Evolutionary conservation across 2,888 invertebrate genomes (phyloP).

Genomic region (Phymatocera aterrima): DNA sequence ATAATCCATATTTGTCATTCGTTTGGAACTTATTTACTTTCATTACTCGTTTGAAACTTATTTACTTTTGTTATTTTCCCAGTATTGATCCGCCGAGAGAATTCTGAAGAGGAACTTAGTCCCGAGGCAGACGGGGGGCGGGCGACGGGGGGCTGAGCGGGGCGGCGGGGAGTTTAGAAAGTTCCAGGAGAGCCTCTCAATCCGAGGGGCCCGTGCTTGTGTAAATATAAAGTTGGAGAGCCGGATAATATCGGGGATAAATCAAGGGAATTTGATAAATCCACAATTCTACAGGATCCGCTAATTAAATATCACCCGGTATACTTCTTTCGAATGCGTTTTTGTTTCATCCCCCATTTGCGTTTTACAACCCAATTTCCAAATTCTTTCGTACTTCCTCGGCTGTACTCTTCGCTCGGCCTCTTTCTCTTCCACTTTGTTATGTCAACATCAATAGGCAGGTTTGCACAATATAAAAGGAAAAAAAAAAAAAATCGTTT

Average conservation of each 20-base stretch:
- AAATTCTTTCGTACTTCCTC: not conserved
- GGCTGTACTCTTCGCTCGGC: no score
- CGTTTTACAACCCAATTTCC: not conserved
- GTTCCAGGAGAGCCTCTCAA: constrained; percentile 59
- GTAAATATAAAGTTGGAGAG: constrained; percentile 68
- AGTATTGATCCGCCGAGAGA: constrained; percentile 66
- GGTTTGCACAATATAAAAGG: not conserved
- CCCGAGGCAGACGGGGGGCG: constrained; percentile 47
- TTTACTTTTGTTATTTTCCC: constrained; percentile 70
- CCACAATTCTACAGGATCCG: constrained; percentile 57
- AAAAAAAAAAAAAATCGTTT: not conserved
- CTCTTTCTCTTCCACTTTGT: no score
- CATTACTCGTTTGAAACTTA: constrained; percentile 68
- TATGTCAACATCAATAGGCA: no score
- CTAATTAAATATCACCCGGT: constrained; percentile 50
- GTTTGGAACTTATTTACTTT: constrained; percentile 68
- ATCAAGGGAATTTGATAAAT: constrained; percentile 71
- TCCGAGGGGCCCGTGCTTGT: constrained; percentile 67
- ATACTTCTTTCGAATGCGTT: constrained; percentile 11
- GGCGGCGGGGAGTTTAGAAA: constrained; percentile 47
- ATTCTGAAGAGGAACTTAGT: constrained; percentile 52
- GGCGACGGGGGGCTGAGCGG: constrained; percentile 57
- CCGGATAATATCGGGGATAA: constrained; percentile 70
- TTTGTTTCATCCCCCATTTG: constrained; percentile 55
- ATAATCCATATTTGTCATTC: constrained; percentile 70